A percentile compares a stretch with the other conserved stretches of the same genome.
phyloP scores from a whole-genome alignment of 2,113 vertebrate genomes.

The Ifrita kowaldi region DNA sequence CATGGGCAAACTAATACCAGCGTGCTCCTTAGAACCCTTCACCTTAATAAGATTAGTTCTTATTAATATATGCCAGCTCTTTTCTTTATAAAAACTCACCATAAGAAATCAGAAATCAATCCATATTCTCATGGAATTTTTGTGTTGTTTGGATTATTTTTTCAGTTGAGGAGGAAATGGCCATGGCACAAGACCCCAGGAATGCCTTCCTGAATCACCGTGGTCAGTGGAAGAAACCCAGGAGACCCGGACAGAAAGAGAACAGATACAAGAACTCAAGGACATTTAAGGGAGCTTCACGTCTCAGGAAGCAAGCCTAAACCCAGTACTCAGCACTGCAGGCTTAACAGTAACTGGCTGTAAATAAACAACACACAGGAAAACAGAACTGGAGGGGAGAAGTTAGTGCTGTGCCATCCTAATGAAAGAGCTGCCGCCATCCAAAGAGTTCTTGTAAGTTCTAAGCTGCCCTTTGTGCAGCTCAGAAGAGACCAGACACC shows the following conservation, averaged over 20 bases:
- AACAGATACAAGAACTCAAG: neutral
- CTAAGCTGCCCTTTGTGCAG: neutral
- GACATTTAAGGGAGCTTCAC: neutral
- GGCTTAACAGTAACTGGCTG: neutral
- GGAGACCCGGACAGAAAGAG: neutral
- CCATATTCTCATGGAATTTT: neutral
- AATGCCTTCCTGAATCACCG: neutral
- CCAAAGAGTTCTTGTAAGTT: neutral
- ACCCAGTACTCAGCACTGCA: neutral
- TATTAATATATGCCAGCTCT: neutral
- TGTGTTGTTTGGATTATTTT: neutral
- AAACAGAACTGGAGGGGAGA: neutral
- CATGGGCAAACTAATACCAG: neutral
- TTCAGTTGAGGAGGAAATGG: conserved; percentile 75
- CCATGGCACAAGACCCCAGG: neutral
- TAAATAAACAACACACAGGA: neutral
- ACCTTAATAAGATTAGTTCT: neutral
- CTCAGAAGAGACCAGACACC: neutral
- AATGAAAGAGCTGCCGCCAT: neutral
- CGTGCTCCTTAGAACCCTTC: neutral
- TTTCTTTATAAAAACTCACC: neutral
- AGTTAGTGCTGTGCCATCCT: neutral
- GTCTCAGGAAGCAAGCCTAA: neutral
- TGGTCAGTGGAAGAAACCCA: neutral
- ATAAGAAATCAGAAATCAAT: neutral